A percentile compares a stretch with the other conserved stretches of the same genome.
These are phyloP conservation scores for Geotrypetes seraphini DNA, from an alignment of 2,797 vertebrate species.

Conservation along the genomic window DNA sequence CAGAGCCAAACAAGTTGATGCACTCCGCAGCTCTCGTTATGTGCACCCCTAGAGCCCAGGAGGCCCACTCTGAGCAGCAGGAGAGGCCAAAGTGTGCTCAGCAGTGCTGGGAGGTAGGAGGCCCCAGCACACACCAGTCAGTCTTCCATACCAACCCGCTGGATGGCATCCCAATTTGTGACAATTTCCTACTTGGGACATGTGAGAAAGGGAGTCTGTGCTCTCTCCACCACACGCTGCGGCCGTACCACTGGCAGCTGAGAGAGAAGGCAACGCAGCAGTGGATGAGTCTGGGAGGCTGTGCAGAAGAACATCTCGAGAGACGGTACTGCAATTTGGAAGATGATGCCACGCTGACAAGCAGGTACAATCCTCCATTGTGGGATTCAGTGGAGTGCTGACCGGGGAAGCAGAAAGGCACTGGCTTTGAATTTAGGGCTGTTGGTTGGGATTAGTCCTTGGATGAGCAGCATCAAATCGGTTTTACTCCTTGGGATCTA, in stretches of 20 bases:
- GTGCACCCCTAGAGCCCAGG: too few relatives aligned
- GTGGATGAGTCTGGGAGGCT: neutral
- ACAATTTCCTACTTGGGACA: neutral
- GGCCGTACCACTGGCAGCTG: conserved; percentile 1
- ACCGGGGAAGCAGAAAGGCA: too few relatives aligned
- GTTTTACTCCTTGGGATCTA: too few relatives aligned
- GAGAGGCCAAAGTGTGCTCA: too few relatives aligned
- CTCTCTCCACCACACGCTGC: neutral
- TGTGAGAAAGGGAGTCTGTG: neutral
- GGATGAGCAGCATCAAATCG: too few relatives aligned
- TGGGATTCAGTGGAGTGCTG: neutral
- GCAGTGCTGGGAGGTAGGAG: too few relatives aligned
- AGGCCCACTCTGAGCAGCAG: too few relatives aligned
- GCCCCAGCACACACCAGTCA: too few relatives aligned
- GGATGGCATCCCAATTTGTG: neutral
- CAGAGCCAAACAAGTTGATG: too few relatives aligned
- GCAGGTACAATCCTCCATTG: neutral
- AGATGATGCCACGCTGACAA: neutral
- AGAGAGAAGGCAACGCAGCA: neutral
- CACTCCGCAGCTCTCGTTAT: too few relatives aligned
- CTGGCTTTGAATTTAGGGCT: too few relatives aligned
- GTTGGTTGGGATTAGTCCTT: too few relatives aligned
- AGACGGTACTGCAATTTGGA: neutral
- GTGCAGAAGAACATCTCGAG: neutral
- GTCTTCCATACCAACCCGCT: neutral